phyloP scores from a whole-genome alignment of 2,113 vertebrate genomes.

The Pycnonotus jocosus region DNA sequence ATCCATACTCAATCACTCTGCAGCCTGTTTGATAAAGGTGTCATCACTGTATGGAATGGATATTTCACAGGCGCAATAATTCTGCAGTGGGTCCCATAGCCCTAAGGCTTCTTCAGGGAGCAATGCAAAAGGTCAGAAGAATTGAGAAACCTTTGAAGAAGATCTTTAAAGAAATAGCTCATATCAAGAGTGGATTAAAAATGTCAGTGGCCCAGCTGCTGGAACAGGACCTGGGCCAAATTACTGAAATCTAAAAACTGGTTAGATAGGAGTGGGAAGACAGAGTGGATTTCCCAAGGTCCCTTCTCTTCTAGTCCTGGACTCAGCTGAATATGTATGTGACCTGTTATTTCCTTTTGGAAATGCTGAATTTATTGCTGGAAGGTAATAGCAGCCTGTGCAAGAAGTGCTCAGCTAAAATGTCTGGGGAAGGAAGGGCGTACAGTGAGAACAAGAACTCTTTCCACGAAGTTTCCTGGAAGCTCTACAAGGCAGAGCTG shows the following conservation, averaged over 20 bases:
- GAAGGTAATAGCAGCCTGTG: background rate
- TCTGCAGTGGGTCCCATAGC: background rate
- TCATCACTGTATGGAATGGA: background rate
- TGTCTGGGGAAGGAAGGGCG: background rate
- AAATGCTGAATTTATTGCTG: background rate
- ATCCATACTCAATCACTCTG: background rate
- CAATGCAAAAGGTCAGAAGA: background rate
- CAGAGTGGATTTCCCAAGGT: background rate
- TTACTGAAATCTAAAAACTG: background rate
- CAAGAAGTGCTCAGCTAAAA: background rate
- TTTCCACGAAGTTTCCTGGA: constrained; percentile 2
- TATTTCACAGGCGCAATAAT: background rate
- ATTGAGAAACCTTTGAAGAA: background rate
- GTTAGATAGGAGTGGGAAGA: background rate
- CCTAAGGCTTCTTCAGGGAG: background rate
- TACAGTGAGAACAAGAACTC: background rate
- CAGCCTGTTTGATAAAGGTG: background rate
- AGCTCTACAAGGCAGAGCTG: background rate
- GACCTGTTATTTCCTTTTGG: background rate
- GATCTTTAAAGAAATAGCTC: background rate
- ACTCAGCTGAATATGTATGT: background rate
- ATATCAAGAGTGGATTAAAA: background rate
- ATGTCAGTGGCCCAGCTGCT: background rate
- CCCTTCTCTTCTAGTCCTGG: background rate
- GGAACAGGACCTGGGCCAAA: background rate